Percentiles rank a stretch among this genome's conserved stretches.
Conservation (phyloP, 2,797 vertebrate genomes). For the Selene dorsalis region DNA sequence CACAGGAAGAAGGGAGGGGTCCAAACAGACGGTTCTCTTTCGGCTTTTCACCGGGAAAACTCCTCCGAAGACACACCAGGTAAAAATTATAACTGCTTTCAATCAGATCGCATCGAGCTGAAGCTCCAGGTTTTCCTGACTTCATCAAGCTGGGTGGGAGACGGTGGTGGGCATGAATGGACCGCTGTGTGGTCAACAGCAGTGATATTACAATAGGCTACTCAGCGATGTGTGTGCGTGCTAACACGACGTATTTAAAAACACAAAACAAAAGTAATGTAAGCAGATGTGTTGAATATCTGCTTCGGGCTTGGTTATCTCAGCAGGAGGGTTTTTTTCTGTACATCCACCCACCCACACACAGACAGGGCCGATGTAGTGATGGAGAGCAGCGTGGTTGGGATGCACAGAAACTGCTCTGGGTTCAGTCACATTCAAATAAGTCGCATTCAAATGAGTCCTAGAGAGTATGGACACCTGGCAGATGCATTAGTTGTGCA, state of each 20-base stretch:
- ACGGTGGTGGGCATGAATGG: slow-evolving; percentile 48
- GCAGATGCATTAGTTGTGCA: not conserved
- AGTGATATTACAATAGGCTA: not conserved
- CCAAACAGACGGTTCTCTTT: not conserved
- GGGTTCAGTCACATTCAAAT: not conserved
- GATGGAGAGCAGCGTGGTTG: slow-evolving; percentile 23
- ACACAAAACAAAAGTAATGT: no score
- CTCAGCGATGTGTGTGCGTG: not conserved
- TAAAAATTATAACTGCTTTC: slow-evolving; percentile 9
- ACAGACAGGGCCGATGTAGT: not conserved
- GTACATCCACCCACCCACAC: not conserved
- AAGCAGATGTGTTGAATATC: no score
- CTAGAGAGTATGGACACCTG: fast-evolving
- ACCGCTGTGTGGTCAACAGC: slow-evolving; percentile 15
- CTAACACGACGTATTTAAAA: no score
- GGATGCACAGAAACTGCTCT: not conserved
- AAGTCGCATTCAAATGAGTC: not conserved
- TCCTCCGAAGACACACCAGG: slow-evolving; percentile 21
- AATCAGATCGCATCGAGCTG: fast-evolving
- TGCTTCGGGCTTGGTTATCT: not conserved
- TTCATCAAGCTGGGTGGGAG: slow-evolving; percentile 16
- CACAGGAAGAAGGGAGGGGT: slow-evolving; percentile 24
- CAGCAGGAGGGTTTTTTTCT: no score
- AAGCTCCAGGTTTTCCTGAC: not conserved
- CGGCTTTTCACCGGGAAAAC: slow-evolving; percentile 1